These are phyloP conservation scores for Antheraea yamamai DNA, from an alignment of 2,888 invertebrate genomes.

Conservation along the genomic window DNA sequence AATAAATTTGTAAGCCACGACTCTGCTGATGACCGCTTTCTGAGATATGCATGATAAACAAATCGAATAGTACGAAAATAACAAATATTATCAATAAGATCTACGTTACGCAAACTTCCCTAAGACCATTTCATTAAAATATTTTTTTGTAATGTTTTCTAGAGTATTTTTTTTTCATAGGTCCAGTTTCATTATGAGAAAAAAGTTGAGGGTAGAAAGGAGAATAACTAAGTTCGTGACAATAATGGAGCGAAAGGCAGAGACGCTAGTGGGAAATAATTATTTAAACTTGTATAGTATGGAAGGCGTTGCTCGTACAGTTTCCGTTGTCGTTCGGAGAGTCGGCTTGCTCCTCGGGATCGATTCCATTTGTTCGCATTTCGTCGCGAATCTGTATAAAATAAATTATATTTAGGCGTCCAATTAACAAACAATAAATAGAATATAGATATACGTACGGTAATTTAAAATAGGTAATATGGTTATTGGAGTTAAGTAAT, in stretches of 20 bases:
- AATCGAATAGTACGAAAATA: background rate
- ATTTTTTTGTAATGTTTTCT: background rate
- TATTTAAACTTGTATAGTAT: slow-evolving; percentile 60
- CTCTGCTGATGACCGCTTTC: background rate
- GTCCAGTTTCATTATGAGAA: slow-evolving; percentile 12
- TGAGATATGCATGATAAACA: background rate
- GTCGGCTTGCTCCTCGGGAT: slow-evolving; percentile 83
- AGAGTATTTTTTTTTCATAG: background rate
- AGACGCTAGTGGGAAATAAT: no score
- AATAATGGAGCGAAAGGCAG: background rate
- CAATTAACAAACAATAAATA: background rate
- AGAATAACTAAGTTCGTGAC: background rate
- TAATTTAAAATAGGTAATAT: no score
- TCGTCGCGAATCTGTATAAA: slow-evolving; percentile 81
- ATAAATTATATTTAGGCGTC: slow-evolving; percentile 7
- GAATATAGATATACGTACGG: background rate
- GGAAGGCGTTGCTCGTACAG: slow-evolving; percentile 84
- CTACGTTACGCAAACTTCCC: background rate
- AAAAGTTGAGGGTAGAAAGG: slow-evolving; percentile 17
- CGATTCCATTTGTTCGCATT: slow-evolving; percentile 83
- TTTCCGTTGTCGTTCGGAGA: slow-evolving; percentile 82
- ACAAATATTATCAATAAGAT: background rate
- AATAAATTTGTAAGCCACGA: background rate
- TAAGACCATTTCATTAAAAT: background rate
- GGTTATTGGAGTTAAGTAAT: no score